Percentiles rank a stretch among this genome's conserved stretches.
phyloP scores from a whole-genome alignment of 2,888 invertebrate species.

The Trissoscelio sp. region DNA sequence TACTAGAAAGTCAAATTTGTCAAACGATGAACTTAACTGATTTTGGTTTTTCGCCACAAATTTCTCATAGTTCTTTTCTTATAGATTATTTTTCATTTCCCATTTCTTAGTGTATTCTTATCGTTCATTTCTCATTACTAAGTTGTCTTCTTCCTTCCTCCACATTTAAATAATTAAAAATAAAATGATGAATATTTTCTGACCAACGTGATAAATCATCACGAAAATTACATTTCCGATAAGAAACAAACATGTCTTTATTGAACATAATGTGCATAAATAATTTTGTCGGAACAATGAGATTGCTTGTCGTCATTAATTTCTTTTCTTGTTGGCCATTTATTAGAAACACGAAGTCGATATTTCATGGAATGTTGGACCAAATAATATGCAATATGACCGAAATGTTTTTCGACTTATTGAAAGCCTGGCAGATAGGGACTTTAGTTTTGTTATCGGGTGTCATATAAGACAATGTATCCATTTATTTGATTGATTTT shows the following conservation, averaged over 20 bases:
- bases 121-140: too few species aligned
- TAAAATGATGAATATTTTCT: too few species aligned
- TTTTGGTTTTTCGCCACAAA: too few species aligned
- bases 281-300: constrained; percentile 8
- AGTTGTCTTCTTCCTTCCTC: too few species aligned
- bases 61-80: too few species aligned
- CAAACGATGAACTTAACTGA: too few species aligned
- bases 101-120: too few species aligned
- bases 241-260: constrained; percentile 2
- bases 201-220: not conserved
- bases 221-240: constrained; percentile 12
- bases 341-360: constrained; percentile 1
- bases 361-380: constrained; percentile 3
- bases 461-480: constrained; percentile 41
- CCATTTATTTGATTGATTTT: constrained; percentile 62
- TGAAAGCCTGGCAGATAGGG: not conserved
- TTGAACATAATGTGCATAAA: not conserved
- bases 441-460: constrained; percentile 25
- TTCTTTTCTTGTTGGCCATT: constrained; percentile 31
- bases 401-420: constrained; percentile 25
- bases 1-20: too few species aligned
- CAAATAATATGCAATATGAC: constrained; percentile 9
- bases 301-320: constrained; percentile 25
- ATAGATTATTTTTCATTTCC: too few species aligned
- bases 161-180: too few species aligned